Percentiles rank a stretch among this genome's conserved stretches.
Evolutionary conservation across 2,797 vertebrate species (phyloP).

Genomic region (Myotis daubentonii): DNA sequence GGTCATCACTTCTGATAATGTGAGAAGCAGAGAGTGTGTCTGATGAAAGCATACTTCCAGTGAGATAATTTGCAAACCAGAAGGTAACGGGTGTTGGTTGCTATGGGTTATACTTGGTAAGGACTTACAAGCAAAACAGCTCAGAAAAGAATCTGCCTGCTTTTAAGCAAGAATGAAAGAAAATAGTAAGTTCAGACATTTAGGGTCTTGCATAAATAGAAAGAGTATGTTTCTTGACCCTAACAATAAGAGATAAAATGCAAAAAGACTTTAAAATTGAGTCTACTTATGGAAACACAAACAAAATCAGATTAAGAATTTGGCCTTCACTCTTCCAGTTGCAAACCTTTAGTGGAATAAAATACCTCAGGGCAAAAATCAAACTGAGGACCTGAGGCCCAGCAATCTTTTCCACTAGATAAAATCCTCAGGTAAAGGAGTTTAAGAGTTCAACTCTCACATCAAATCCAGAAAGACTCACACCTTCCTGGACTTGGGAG

Average conservation of each 20-base stretch:
- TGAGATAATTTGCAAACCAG: background rate
- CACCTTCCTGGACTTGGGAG: background rate
- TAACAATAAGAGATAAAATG: background rate
- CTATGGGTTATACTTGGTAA: background rate
- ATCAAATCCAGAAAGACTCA: background rate
- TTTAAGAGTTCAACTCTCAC: background rate
- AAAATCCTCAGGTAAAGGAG: background rate
- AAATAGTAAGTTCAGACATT: background rate
- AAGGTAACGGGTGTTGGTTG: background rate
- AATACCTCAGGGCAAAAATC: background rate
- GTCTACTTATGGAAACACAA: background rate
- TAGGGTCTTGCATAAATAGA: background rate
- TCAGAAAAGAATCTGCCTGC: background rate
- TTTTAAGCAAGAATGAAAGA: conserved; percentile 31
- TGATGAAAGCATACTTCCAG: background rate
- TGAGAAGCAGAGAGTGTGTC: background rate
- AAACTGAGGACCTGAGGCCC: background rate
- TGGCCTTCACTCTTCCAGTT: background rate
- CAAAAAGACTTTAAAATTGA: background rate
- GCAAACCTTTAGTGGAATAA: background rate
- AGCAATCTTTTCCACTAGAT: background rate
- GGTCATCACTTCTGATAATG: background rate
- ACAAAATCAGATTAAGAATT: background rate
- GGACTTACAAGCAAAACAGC: background rate
- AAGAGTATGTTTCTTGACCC: background rate